Conservation (phyloP, 2,888 invertebrate genomes). For the Melinaea menophilus region DNA sequence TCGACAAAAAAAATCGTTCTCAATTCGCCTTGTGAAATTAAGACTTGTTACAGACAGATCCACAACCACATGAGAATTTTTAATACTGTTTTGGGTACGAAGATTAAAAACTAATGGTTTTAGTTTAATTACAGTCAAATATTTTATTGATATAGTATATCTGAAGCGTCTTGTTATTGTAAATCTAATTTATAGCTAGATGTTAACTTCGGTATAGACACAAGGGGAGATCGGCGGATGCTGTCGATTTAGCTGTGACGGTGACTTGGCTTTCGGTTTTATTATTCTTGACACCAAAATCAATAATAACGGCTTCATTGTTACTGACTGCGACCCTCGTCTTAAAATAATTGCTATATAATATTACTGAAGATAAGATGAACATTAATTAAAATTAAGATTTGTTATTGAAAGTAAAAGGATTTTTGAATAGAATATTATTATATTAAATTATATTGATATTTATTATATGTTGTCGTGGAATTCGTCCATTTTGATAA, state of each 20-base stretch:
- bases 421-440: no score
- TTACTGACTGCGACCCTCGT: slow-evolving; percentile 37
- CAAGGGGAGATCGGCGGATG: slow-evolving; percentile 64
- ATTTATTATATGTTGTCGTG: no score
- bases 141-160: no score
- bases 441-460: no score
- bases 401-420: neutral
- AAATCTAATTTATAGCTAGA: slow-evolving; percentile 2
- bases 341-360: neutral
- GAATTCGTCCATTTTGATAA: no score
- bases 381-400: slow-evolving; percentile 1
- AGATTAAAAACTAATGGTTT: no score
- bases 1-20: no score
- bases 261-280: slow-evolving; percentile 56
- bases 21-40: no score
- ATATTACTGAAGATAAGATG: neutral
- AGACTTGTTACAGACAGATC: no score
- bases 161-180: neutral
- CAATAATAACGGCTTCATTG: slow-evolving; percentile 71
- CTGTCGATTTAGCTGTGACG: slow-evolving; percentile 63
- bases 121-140: no score
- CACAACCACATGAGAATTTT: no score
- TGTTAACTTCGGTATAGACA: slow-evolving; percentile 27
- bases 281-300: slow-evolving; percentile 72
- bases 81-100: no score